Evolutionary conservation across 2,888 invertebrate species (phyloP), one percentile per base, ranked within the genome.

Genomic region (Hydriomena furcata): DNA sequence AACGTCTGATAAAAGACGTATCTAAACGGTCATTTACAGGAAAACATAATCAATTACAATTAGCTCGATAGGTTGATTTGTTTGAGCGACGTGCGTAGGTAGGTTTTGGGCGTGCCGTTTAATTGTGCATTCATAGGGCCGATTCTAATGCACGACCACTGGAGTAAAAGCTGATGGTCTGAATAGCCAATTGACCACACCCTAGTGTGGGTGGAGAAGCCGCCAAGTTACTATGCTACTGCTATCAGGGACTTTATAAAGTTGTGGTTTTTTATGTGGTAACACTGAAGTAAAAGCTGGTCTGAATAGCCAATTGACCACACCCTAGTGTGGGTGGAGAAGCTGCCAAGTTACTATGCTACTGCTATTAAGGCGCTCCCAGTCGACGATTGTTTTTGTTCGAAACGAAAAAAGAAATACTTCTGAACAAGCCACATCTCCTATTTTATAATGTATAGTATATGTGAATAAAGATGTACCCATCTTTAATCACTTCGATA

Each of bases 71-170:
- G 32, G 47, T 20, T 43, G 47, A 43, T 35, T 47, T 42, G 28
- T 35, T 40, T 47, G 47, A 41, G 28, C 23, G 42, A 49, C 42
- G 42, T 24, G 41, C 37, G 47, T 46, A 32, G 52, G 46, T n/a
- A 7, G 34, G n/a, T 7, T 31, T 52, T 55, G 34, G 55, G 50
- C 48, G 55, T 55, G 45, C 24, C 44, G 41, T 38, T 52, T 50
- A 52, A 46, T 55, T 49, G 48, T 46, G 43, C 36, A 50, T 47
- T 47, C 35, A 45, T 23, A 41, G 28, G 21, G 35, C 30, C 28
- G 25, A 36, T 48, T 28, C 17, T 13, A 30, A 44, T 32, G 42
- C 23, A 31, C 12, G 38, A 47, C 47, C 37, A 46, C 36, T 28
- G 7, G 35, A 25, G 41, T 40, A 32, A 21, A n/a, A 30, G 34